These are phyloP conservation scores for Hirudinaria manillensis DNA, from an alignment of 2,888 invertebrate species.

Conservation along the genomic window DNA sequence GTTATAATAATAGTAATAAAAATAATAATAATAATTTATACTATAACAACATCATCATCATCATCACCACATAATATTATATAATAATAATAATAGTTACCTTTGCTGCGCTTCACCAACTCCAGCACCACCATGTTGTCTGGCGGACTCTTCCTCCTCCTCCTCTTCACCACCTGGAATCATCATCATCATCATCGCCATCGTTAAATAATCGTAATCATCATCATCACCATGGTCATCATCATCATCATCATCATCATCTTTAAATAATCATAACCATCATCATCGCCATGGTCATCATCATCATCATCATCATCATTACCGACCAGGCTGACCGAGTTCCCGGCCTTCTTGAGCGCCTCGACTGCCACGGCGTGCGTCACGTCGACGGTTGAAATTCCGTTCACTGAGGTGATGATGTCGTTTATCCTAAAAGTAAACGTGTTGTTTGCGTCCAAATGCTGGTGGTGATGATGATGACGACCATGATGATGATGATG, in stretches of 20 bases:
- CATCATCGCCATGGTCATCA: background rate
- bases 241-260: conserved; percentile 4
- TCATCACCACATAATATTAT: background rate
- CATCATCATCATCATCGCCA: background rate
- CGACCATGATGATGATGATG: background rate
- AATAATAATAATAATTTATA: background rate
- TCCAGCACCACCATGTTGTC: conserved; percentile 49
- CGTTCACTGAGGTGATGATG: conserved; percentile 90
- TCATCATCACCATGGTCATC: conserved; percentile 1
- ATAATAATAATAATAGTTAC: conserved; percentile 38
- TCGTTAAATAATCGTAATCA: background rate
- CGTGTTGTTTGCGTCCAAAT: too few relatives aligned
- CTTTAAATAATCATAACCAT: background rate
- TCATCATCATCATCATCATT: background rate
- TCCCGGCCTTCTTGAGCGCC: conserved; percentile 90
- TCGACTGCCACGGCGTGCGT: conserved; percentile 91
- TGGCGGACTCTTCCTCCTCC: conserved; percentile 46
- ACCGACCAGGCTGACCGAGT: conserved; percentile 32
- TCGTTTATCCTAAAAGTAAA: conserved; percentile 63
- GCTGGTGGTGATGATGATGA: background rate
- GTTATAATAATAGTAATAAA: too few relatives aligned
- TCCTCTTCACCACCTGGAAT: conserved; percentile 25
- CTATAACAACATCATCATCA: background rate
- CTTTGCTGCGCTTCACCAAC: conserved; percentile 52
- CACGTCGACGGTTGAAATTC: conserved; percentile 82